Base-by-base conservation (phyloP, 2,113 vertebrate genomes). In the Solea senegalensis region DNA sequence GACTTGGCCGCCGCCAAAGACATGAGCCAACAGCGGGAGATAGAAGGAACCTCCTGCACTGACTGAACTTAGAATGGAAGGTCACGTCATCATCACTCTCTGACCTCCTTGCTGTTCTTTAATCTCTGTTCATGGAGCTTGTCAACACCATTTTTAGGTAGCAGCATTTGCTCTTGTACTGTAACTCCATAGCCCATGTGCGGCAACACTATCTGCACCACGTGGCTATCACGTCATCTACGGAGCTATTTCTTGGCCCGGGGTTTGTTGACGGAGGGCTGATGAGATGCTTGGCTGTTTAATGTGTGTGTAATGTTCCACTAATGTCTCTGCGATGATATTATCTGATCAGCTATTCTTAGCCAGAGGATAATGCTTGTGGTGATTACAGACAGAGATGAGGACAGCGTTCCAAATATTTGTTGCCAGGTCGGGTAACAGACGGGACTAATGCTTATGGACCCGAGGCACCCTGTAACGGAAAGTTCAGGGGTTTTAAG, bases 321-420 rank as follows among this genome's bases (percentile, higher is more conserved):
- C 88, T 92, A 91, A 89, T 91, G 80, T 85, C 79, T 78, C 72
- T 16, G 64, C 80, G 40, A 62, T 65, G 39, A 76, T 60, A 79
- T 82, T 88, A 92, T 92, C 90, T 88, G 90, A 92, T 87, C 45
- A 65, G 59, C 83, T 89, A 86, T 89, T 88, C 77, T 69, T 72
- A 81, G 85, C 76, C 7, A 8, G 16, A 13, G 61, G 57, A 64
- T 78, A 80, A 86, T 76, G 81, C 84, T 84, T 2, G 9, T 63
- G 51, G 65, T 77, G 85, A 87, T 87, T 86, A 78, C 54, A 70
- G 76, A 81, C 63, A 61, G 70, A 74, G 55, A 79, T 65, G 83
- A 78, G 65, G 75, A 76, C 76, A 72, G 52, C 34, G 62, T 56
- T 82, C 81, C 77, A 79, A 63, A 79, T 82, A 76, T 81, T 83